These are phyloP conservation scores for Marcusenius ussheri DNA, from an alignment of 2,113 vertebrate species.

Conservation along the genomic window DNA sequence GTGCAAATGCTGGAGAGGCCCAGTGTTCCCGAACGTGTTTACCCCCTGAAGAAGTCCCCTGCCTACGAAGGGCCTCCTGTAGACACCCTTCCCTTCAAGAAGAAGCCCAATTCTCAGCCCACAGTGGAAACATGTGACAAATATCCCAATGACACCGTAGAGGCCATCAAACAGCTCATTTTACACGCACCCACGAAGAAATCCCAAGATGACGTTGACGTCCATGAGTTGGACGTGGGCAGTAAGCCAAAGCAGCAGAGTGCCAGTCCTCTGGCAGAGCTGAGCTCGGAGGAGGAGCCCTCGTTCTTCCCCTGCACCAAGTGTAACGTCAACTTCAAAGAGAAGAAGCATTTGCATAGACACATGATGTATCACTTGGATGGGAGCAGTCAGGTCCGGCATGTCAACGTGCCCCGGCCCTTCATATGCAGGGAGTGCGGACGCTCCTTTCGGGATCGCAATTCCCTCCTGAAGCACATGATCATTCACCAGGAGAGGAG, in stretches of 20 bases:
- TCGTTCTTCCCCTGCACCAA: constrained; percentile 83
- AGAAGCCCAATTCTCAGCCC: constrained; percentile 64
- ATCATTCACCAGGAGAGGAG: constrained; percentile 85
- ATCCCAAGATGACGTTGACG: constrained; percentile 69
- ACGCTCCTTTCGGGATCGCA: constrained; percentile 83
- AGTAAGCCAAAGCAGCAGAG: constrained; percentile 69
- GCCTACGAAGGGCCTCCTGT: constrained; percentile 48
- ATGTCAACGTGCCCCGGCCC: constrained; percentile 74
- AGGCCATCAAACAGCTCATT: constrained; percentile 69
- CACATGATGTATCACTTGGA: constrained; percentile 98
- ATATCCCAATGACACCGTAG: constrained; percentile 53
- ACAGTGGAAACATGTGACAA: constrained; percentile 64
- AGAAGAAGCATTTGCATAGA: constrained; percentile 86
- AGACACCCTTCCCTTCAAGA: constrained; percentile 46
- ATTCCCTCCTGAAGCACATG: constrained; percentile 84
- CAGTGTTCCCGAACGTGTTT: constrained; percentile 69
- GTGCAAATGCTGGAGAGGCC: constrained; percentile 68
- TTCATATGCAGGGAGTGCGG: constrained; percentile 89
- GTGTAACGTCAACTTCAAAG: constrained; percentile 89
- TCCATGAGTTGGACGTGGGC: constrained; percentile 69
- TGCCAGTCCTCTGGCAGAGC: constrained; percentile 63
- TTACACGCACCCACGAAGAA: constrained; percentile 61
- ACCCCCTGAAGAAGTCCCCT: constrained; percentile 59
- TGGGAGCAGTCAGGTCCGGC: constrained; percentile 83
- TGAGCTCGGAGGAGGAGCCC: constrained; percentile 67